phyloP scores from a whole-genome alignment of 1,140 invertebrate species.

The Drosophila fuyamai region DNA sequence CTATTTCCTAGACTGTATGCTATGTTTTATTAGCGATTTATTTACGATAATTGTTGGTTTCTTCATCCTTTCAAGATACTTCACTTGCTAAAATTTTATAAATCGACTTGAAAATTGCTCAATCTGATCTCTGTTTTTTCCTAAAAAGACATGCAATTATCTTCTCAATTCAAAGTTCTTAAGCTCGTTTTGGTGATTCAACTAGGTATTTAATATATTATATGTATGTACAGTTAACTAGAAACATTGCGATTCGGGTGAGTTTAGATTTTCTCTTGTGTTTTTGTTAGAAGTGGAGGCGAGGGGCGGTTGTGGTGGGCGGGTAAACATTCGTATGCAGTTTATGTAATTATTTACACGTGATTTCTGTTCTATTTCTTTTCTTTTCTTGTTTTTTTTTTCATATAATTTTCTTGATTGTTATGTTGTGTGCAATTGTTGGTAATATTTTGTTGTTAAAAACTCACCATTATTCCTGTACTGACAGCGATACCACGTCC shows the following conservation, averaged over 20 bases:
- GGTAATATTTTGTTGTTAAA: constrained; percentile 56
- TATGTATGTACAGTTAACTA: constrained; percentile 40
- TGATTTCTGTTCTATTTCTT: constrained; percentile 42
- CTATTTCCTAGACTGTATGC: constrained; percentile 7
- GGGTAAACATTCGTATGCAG: constrained; percentile 58
- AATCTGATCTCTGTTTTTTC: constrained; percentile 3
- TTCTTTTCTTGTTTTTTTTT: constrained; percentile 12
- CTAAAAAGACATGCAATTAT: constrained; percentile 24
- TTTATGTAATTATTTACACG: constrained; percentile 71
- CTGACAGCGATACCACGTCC: constrained; percentile 98
- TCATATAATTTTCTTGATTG: constrained; percentile 12
- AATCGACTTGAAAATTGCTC: not conserved
- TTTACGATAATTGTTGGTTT: not conserved
- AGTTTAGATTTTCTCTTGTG: constrained; percentile 21
- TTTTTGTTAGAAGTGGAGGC: constrained; percentile 30
- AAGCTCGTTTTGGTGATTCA: constrained; percentile 19
- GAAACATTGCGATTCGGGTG: constrained; percentile 20
- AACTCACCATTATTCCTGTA: constrained; percentile 98
- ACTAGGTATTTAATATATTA: constrained; percentile 9
- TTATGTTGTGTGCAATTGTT: constrained; percentile 55
- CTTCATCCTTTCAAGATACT: not conserved
- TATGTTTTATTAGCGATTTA: not conserved
- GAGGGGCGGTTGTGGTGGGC: constrained; percentile 28
- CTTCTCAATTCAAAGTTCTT: constrained; percentile 9
- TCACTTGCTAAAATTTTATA: not conserved